phyloP scores from a whole-genome alignment of 2,797 vertebrate species.

The Ctenosaura bakeri region DNA sequence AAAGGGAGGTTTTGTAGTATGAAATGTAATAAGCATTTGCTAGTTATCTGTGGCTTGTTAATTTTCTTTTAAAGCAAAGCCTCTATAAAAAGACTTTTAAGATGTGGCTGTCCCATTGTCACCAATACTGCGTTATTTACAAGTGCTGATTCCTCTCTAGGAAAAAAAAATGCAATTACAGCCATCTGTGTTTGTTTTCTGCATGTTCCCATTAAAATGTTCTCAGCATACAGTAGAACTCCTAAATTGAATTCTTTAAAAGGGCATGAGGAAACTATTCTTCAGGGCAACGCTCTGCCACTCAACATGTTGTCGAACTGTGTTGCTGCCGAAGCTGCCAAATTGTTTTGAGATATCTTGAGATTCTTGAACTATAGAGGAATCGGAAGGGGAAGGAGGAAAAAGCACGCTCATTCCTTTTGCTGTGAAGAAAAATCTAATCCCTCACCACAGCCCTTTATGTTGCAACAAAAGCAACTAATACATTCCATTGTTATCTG shows the following conservation, averaged over 20 bases:
- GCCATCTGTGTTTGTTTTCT: constrained; percentile 66
- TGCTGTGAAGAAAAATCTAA: constrained; percentile 66
- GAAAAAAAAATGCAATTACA: constrained; percentile 54
- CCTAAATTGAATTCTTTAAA: constrained; percentile 51
- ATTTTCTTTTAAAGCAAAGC: constrained; percentile 42
- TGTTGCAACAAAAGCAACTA: constrained; percentile 64
- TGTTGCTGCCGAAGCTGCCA: constrained; percentile 47
- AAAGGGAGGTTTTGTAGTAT: constrained; percentile 6
- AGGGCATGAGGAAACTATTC: constrained; percentile 49
- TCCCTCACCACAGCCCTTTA: constrained; percentile 61
- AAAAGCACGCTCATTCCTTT: constrained; percentile 53
- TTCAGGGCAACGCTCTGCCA: constrained; percentile 55
- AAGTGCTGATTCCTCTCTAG: constrained; percentile 54
- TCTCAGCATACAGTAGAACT: constrained; percentile 44
- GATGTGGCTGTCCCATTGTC: constrained; percentile 57
- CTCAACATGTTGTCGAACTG: constrained; percentile 51
- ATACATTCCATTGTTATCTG: constrained; percentile 63
- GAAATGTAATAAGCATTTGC: neutral
- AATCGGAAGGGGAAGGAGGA: constrained; percentile 11
- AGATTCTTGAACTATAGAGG: constrained; percentile 65
- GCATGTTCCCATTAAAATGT: constrained; percentile 65
- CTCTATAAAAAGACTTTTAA: constrained; percentile 59
- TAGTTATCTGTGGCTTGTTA: constrained; percentile 17
- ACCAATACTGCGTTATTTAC: constrained; percentile 51
- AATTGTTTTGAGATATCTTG: constrained; percentile 50